phyloP scores from a whole-genome alignment of 2,113 vertebrate genomes.

The Carollia perspicillata region DNA sequence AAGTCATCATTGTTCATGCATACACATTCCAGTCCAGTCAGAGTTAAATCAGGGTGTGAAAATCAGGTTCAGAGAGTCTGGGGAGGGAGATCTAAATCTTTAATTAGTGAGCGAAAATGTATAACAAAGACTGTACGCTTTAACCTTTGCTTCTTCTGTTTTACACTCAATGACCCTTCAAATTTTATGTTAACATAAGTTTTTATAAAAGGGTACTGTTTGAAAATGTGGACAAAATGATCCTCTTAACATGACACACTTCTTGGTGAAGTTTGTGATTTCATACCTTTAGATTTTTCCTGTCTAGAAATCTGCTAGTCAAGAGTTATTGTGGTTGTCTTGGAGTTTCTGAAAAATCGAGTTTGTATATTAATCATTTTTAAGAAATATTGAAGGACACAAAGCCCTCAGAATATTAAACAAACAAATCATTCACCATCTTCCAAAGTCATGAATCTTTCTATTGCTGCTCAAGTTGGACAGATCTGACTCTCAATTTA shows the following conservation, averaged over 20 bases:
- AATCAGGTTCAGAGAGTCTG: background rate
- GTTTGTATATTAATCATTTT: background rate
- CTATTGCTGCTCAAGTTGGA: background rate
- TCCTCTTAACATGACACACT: background rate
- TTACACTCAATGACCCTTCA: background rate
- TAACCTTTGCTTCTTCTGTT: background rate
- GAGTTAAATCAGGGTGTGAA: background rate
- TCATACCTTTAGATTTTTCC: background rate
- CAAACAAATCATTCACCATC: background rate
- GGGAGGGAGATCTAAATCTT: rapidly evolving
- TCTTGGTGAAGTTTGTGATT: background rate
- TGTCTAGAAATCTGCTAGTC: background rate
- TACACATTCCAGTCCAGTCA: background rate
- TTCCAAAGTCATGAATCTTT: background rate
- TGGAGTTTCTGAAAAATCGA: background rate
- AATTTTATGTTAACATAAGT: background rate
- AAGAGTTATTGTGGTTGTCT: background rate
- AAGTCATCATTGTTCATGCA: too few relatives aligned
- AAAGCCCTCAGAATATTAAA: background rate
- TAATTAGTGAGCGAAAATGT: background rate
- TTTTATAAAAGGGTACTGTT: background rate
- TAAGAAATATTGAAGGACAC: background rate
- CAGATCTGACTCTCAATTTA: background rate
- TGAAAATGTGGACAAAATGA: background rate
- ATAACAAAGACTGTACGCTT: background rate